A percentile compares a stretch with the other conserved stretches of the same genome.
phyloP scores from a whole-genome alignment of 2,888 invertebrate species.

The Rotaria magnacalcarata region DNA sequence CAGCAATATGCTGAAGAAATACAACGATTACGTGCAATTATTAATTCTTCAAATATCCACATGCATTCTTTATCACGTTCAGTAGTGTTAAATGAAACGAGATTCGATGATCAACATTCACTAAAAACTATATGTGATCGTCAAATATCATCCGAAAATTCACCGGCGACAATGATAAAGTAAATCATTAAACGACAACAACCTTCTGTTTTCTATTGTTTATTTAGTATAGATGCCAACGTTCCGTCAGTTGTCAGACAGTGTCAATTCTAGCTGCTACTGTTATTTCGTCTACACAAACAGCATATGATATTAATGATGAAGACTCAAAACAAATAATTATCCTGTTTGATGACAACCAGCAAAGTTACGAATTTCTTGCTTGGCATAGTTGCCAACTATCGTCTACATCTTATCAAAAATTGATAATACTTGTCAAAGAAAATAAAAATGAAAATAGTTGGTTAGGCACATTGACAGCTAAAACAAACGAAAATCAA shows the following conservation, averaged over 20 bases:
- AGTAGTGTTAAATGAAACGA: neutral
- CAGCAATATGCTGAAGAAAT: slow-evolving; percentile 28
- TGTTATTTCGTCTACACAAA: neutral
- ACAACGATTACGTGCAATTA: neutral
- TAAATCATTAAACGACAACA: neutral
- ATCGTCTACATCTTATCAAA: neutral
- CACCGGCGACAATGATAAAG: neutral
- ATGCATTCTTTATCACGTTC: neutral
- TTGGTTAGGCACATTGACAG: neutral
- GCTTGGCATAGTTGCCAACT: neutral
- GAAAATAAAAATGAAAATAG: neutral
- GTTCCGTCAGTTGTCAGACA: neutral
- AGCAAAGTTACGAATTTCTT: neutral
- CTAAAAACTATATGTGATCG: neutral
- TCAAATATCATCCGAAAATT: neutral
- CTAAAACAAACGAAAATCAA: neutral
- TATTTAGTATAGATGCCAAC: neutral
- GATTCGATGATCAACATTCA: slow-evolving; percentile 8
- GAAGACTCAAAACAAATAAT: neutral
- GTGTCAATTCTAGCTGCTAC: neutral
- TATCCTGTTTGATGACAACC: neutral
- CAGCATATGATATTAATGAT: neutral
- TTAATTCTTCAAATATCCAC: neutral
- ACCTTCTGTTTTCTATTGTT: neutral
- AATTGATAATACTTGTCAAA: neutral